Percentiles rank a stretch among this genome's conserved stretches.
phyloP scores from a whole-genome alignment of 1,140 invertebrate genomes.

The Hyles euphorbiae region DNA sequence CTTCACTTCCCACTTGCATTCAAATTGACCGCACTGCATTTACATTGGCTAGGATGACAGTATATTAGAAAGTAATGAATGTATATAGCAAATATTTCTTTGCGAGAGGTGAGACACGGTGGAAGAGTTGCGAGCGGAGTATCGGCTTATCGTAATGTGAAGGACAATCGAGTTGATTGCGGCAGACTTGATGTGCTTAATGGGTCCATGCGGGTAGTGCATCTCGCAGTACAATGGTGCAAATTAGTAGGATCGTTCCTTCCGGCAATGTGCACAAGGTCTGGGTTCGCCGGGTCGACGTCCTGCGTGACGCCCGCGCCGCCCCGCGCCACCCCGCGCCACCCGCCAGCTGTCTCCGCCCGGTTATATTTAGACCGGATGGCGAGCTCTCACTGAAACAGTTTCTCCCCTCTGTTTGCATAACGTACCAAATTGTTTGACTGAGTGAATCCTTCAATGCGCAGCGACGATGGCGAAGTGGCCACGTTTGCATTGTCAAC shows the following conservation, averaged over 20 bases:
- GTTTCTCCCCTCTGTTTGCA: conserved; percentile 44
- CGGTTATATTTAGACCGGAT: conserved; percentile 61
- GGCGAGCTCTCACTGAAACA: conserved; percentile 48
- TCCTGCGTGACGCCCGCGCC: conserved; percentile 22
- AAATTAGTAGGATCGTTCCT: conserved; percentile 32
- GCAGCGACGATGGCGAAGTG: conserved; percentile 11
- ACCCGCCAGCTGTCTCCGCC: conserved; percentile 32
- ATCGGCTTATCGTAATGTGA: too few species aligned
- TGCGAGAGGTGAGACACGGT: neutral
- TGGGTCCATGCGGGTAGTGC: neutral
- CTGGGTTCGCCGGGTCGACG: conserved; percentile 50
- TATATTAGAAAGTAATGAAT: neutral
- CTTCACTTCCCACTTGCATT: neutral
- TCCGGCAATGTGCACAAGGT: conserved; percentile 45
- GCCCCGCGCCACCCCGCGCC: conserved; percentile 16
- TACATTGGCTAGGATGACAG: too few species aligned
- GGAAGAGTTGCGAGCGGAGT: too few species aligned
- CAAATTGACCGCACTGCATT: neutral
- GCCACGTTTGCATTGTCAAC: conserved; percentile 4
- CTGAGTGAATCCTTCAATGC: conserved; percentile 23
- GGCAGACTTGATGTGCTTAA: too few species aligned
- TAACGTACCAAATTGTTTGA: conserved; percentile 34
- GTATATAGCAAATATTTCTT: neutral
- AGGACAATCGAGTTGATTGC: too few species aligned
- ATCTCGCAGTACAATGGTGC: conserved; percentile 19